A percentile compares a stretch with the other conserved stretches of the same genome.
Evolutionary conservation across 1,140 invertebrate genomes (phyloP).

Genomic region (Hycleus cichorii): DNA sequence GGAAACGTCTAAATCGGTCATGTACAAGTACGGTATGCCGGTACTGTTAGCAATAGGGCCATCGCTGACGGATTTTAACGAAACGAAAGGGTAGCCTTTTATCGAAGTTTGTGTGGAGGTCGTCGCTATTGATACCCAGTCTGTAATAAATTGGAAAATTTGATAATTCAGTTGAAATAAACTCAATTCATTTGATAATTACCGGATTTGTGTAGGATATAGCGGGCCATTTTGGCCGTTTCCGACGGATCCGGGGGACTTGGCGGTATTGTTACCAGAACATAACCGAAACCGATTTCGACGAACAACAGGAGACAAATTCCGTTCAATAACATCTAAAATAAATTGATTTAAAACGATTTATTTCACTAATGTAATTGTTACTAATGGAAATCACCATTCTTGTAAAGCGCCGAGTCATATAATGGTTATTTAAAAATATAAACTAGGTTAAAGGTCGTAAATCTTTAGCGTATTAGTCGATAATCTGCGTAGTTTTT

Average conservation of each 20-base stretch:
- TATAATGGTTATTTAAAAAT: no score
- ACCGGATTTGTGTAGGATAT: slow-evolving; percentile 42
- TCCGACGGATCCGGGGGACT: slow-evolving; percentile 23
- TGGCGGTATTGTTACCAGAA: neutral
- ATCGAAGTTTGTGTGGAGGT: slow-evolving; percentile 57
- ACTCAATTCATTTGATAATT: slow-evolving; percentile 1
- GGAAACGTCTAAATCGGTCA: slow-evolving; percentile 68
- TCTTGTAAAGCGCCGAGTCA: no score
- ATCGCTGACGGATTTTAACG: slow-evolving; percentile 67
- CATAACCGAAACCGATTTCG: neutral
- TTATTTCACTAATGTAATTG: no score
- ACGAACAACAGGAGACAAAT: neutral
- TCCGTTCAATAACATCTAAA: slow-evolving; percentile 1
- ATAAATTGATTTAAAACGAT: neutral
- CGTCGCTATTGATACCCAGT: slow-evolving; percentile 67
- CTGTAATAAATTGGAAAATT: slow-evolving; percentile 39
- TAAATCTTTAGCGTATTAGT: no score
- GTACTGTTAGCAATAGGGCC: slow-evolving; percentile 58
- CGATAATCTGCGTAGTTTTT: no score
- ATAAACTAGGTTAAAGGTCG: no score
- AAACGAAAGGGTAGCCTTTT: slow-evolving; percentile 63
- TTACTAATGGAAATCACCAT: no score
- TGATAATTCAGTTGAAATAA: neutral
- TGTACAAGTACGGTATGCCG: slow-evolving; percentile 69
- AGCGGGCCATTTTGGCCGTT: slow-evolving; percentile 41